A percentile compares a stretch with the other conserved stretches of the same genome.
phyloP scores from a whole-genome alignment of 2,888 invertebrate species.

The Hydrotaea diabolus region DNA sequence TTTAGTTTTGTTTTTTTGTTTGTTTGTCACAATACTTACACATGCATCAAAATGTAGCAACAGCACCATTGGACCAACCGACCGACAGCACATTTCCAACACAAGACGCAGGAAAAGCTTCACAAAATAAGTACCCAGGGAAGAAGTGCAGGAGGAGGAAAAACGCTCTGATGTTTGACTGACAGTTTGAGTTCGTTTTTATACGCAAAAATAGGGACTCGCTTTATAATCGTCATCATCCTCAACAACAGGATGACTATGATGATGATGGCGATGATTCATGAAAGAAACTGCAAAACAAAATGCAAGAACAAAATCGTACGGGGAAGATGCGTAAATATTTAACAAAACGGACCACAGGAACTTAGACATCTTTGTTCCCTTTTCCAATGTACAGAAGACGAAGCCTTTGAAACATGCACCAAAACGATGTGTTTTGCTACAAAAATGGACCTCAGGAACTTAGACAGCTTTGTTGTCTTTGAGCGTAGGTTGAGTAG shows the following conservation, averaged over 20 bases:
- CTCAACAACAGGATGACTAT: neutral
- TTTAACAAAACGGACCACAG: constrained; percentile 20
- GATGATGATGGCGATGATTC: constrained; percentile 19
- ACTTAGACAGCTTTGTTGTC: neutral
- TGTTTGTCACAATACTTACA: constrained; percentile 32
- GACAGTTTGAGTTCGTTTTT: constrained; percentile 61
- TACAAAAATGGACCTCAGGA: neutral
- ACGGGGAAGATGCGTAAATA: constrained; percentile 7
- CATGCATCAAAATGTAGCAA: constrained; percentile 27
- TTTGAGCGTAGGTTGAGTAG: neutral
- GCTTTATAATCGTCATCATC: neutral
- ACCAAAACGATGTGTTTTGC: neutral
- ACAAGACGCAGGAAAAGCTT: constrained; percentile 1
- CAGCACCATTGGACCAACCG: constrained; percentile 13
- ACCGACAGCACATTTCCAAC: neutral
- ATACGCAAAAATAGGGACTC: constrained; percentile 34
- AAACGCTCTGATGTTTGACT: constrained; percentile 56
- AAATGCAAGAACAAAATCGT: neutral
- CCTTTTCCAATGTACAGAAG: neutral
- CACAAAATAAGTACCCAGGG: neutral
- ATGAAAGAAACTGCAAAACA: constrained; percentile 21
- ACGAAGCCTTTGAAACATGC: too few relatives aligned
- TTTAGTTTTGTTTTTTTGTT: constrained; percentile 22
- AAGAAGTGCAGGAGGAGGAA: neutral
- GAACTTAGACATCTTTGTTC: constrained; percentile 35